Percentiles rank a stretch among this genome's conserved stretches.
phyloP scores from a whole-genome alignment of 2,888 invertebrate genomes.

The Eristalis tenax region DNA sequence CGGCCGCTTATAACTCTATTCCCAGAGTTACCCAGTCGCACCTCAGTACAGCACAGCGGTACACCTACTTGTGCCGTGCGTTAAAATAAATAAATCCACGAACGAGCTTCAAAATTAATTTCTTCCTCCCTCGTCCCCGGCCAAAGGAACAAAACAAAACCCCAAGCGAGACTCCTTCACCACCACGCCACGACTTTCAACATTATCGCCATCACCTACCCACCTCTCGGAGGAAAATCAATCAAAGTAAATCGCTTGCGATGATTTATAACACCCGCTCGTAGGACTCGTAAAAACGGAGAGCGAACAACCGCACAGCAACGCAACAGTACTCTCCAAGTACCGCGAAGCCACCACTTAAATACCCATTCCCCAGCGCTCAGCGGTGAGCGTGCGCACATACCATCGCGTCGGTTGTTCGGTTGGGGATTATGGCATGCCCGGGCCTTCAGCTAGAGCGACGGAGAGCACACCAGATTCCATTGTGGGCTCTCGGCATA shows the following conservation, averaged over 20 bases:
- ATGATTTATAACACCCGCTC: slow-evolving; percentile 63
- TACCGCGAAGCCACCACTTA: slow-evolving; percentile 47
- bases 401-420: slow-evolving; percentile 1
- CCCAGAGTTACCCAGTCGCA: background rate
- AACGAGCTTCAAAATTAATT: background rate
- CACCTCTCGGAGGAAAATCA: slow-evolving; percentile 55
- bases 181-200: background rate
- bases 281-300: slow-evolving; percentile 9
- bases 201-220: slow-evolving; percentile 41
- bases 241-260: slow-evolving; percentile 60
- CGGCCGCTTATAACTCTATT: background rate
- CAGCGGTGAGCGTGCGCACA: slow-evolving; percentile 34
- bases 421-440: slow-evolving; percentile 43
- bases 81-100: background rate
- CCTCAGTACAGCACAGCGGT: background rate
- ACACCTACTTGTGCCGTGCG: background rate
- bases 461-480: slow-evolving; percentile 16
- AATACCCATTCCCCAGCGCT: slow-evolving; percentile 28
- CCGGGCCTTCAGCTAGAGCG: slow-evolving; percentile 4
- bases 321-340: slow-evolving; percentile 1
- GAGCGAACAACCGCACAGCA: slow-evolving; percentile 24
- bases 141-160: background rate
- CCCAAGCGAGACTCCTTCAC: background rate
- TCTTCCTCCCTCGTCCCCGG: background rate
- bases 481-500: slow-evolving; percentile 43